A percentile compares a stretch with the other conserved stretches of the same genome.
These are phyloP conservation scores for Gallinago jamesoni DNA, from an alignment of 2,113 vertebrate genomes.

Conservation along the genomic window DNA sequence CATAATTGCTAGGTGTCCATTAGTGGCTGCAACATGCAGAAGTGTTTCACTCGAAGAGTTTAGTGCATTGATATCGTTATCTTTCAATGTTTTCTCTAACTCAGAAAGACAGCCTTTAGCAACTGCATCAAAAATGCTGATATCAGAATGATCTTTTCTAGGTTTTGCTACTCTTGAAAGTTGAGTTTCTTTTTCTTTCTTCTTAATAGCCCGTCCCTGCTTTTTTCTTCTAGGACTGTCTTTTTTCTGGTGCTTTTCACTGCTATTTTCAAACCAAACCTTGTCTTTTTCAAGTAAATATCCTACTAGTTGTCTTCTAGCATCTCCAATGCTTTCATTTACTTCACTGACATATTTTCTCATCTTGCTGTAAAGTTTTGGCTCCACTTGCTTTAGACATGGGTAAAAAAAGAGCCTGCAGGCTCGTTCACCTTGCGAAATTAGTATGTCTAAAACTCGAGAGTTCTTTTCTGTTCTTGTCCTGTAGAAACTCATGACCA, in stretches of 20 bases:
- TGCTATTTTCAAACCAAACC: slow-evolving; percentile 5
- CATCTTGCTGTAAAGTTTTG: slow-evolving; percentile 76
- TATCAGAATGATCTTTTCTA: neutral
- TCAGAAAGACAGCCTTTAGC: slow-evolving; percentile 56
- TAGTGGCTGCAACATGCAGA: slow-evolving; percentile 74
- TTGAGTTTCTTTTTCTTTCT: neutral
- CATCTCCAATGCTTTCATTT: slow-evolving; percentile 72
- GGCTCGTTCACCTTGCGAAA: slow-evolving; percentile 81
- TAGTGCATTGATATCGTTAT: slow-evolving; percentile 31
- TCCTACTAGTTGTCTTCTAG: slow-evolving; percentile 79
- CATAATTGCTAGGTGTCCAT: slow-evolving; percentile 53
- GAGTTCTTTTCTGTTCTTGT: slow-evolving; percentile 76
- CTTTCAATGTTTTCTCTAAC: slow-evolving; percentile 58
- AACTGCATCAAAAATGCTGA: slow-evolving; percentile 38
- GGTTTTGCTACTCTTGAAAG: neutral
- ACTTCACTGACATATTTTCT: slow-evolving; percentile 70
- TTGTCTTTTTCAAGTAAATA: slow-evolving; percentile 81
- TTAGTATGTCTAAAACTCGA: slow-evolving; percentile 74
- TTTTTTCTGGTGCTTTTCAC: neutral
- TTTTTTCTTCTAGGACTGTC: neutral
- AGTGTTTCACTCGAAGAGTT: slow-evolving; percentile 70
- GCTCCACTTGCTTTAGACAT: slow-evolving; percentile 81
- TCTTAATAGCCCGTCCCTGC: neutral
- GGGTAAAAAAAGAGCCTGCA: slow-evolving; percentile 84
- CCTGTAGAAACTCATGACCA: slow-evolving; percentile 72